Conservation (phyloP, 2,113 vertebrate genomes). For the Paradisaea rubra region DNA sequence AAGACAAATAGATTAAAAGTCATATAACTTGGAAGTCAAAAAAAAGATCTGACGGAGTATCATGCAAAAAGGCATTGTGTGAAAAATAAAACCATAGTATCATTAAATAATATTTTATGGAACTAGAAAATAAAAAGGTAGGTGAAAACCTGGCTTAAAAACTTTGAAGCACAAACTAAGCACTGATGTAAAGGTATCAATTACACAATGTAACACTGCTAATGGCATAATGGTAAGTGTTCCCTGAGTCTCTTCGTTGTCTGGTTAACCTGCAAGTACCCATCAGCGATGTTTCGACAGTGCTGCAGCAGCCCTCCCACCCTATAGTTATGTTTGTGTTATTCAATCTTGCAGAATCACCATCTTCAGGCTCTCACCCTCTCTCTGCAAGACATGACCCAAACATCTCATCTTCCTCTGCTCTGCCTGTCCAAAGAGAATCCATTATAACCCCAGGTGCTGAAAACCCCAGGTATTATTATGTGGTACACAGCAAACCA, state of each 20-base stretch:
- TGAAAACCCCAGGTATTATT: neutral
- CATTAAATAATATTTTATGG: neutral
- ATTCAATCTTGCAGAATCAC: conserved; percentile 42
- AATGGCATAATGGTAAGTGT: neutral
- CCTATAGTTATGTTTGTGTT: neutral
- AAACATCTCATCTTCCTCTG: conserved; percentile 57
- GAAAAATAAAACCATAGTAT: neutral
- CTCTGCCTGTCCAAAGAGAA: conserved; percentile 54
- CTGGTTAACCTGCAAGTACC: conserved; percentile 18
- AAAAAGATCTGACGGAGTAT: neutral
- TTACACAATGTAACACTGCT: neutral
- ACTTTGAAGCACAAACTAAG: neutral
- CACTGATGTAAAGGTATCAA: neutral
- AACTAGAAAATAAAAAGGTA: neutral
- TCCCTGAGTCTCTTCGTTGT: conserved; percentile 2
- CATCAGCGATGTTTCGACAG: neutral
- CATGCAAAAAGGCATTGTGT: neutral
- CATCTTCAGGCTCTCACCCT: conserved; percentile 12
- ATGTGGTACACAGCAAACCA: neutral
- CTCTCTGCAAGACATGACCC: conserved; percentile 31
- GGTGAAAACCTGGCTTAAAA: neutral
- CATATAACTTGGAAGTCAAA: neutral
- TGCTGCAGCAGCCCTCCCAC: neutral
- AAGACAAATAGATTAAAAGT: neutral
- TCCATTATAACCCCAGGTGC: conserved; percentile 59